phyloP scores from a whole-genome alignment of 1,140 invertebrate species.

The Drosophila sproati region DNA sequence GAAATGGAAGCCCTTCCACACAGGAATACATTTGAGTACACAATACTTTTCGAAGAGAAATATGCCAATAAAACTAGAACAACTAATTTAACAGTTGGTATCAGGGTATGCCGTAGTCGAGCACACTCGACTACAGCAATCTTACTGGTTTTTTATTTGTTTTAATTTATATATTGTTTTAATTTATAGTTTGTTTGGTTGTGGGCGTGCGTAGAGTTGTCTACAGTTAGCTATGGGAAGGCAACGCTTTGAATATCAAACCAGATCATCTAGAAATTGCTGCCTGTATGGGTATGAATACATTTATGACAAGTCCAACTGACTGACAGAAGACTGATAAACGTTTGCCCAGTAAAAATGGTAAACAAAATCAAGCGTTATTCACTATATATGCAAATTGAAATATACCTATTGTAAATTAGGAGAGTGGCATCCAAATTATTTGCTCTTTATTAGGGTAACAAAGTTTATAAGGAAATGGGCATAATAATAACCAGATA shows the following conservation, averaged over 20 bases:
- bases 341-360: conserved; percentile 12
- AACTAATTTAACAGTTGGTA: too few species aligned
- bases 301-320: conserved; percentile 33
- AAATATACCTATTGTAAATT: conserved; percentile 1
- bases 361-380: conserved; percentile 10
- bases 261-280: conserved; percentile 39
- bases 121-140: background rate
- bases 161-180: background rate
- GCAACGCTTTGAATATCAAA: conserved; percentile 39
- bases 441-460: background rate
- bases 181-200: conserved; percentile 36
- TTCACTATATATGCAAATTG: conserved; percentile 25
- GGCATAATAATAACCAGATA: background rate
- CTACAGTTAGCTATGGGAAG: conserved; percentile 37
- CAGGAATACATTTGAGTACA: too few species aligned
- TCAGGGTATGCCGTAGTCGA: conserved; percentile 7
- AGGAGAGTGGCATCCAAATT: background rate
- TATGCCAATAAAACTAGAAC: too few species aligned
- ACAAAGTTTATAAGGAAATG: background rate
- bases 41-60: too few species aligned
- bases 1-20: too few species aligned
- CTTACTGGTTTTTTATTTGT: too few species aligned
- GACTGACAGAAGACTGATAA: conserved; percentile 28
- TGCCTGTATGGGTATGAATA: conserved; percentile 22
- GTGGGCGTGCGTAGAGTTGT: conserved; percentile 28